These are phyloP conservation scores for Ramphastos sulfuratus DNA, from an alignment of 2,113 vertebrate species.

Conservation along the genomic window DNA sequence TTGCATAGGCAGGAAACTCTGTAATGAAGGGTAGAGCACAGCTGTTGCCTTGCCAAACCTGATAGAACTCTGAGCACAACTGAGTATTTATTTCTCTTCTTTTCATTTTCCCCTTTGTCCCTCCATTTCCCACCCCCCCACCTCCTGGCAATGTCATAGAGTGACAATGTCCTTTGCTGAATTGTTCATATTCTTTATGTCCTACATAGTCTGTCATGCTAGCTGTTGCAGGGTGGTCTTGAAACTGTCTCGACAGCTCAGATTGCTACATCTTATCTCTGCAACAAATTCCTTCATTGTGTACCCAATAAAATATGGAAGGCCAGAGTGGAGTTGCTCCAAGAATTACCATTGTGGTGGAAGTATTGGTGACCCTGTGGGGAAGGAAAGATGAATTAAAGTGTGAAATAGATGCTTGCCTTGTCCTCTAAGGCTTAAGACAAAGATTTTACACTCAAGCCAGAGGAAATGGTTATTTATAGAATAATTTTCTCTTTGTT, in stretches of 20 bases:
- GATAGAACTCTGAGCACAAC: conserved; percentile 37
- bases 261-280: neutral
- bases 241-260: neutral
- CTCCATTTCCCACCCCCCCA: no score
- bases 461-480: neutral
- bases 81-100: neutral
- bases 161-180: neutral
- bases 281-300: neutral
- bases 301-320: neutral
- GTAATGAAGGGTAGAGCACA: conserved; percentile 52
- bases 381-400: neutral
- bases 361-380: neutral
- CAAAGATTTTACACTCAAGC: neutral
- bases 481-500: conserved; percentile 8
- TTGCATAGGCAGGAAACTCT: conserved; percentile 73
- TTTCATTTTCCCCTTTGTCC: neutral
- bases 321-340: neutral
- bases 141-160: neutral
- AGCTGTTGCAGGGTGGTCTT: neutral
- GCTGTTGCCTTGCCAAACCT: conserved; percentile 54
- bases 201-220: neutral
- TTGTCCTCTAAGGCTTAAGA: neutral
- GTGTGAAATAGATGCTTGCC: neutral
- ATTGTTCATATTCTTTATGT: neutral
- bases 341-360: neutral